Evolutionary conservation across 1,140 invertebrate species (phyloP).

Genomic region (Antheraea pernyi): DNA sequence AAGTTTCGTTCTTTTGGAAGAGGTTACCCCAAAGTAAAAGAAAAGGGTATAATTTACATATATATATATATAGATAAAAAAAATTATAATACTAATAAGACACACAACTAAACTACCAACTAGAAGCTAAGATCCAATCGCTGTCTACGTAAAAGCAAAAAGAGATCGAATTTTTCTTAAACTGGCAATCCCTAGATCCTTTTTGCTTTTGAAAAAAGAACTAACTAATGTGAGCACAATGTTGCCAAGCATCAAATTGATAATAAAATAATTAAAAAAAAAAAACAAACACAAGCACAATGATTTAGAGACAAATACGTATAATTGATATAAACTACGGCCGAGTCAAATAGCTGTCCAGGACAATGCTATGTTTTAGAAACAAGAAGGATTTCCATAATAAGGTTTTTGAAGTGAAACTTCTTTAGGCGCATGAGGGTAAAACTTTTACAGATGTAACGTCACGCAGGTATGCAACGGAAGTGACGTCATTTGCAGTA

Average conservation of each 20-base stretch:
- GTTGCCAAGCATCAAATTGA: constrained; percentile 79
- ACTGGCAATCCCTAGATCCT: constrained; percentile 36
- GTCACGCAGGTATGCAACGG: too few relatives aligned
- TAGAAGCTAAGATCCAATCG: constrained; percentile 58
- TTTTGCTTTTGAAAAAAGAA: constrained; percentile 55
- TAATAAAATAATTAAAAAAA: constrained; percentile 64
- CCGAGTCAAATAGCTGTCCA: background rate
- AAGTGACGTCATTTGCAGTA: too few relatives aligned
- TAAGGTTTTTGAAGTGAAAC: background rate
- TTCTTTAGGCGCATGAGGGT: background rate
- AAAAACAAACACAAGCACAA: constrained; percentile 72
- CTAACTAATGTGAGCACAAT: constrained; percentile 73
- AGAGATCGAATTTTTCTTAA: constrained; percentile 36
- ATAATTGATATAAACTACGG: constrained; percentile 32
- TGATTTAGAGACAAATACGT: constrained; percentile 51
- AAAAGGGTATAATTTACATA: constrained; percentile 42
- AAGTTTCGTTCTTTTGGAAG: constrained; percentile 32
- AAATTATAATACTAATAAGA: constrained; percentile 31
- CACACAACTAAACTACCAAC: constrained; percentile 60
- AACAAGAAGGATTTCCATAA: background rate
- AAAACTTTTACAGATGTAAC: too few relatives aligned
- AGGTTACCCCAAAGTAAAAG: constrained; percentile 21
- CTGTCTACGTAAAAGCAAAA: constrained; percentile 69
- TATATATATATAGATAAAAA: constrained; percentile 47
- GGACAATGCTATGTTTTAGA: background rate